A percentile compares a stretch with the other conserved stretches of the same genome.
Conservation (phyloP, 2,888 invertebrate species). For the Tachina fera region DNA sequence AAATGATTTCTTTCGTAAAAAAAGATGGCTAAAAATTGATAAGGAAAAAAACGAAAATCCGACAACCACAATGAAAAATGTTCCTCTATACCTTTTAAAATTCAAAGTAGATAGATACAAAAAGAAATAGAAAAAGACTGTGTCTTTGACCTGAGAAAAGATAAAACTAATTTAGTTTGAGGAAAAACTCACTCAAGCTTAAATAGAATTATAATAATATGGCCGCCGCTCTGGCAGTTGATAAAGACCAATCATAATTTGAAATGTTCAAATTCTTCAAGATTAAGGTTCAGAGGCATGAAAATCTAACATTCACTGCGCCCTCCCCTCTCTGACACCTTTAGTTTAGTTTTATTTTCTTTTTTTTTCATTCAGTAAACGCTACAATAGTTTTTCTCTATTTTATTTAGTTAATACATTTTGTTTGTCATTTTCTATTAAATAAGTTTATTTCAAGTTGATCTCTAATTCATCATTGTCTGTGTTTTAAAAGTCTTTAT, state of each 20-base stretch:
- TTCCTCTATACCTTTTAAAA: conserved; percentile 37
- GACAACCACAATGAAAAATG: conserved; percentile 34
- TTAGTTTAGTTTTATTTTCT: not conserved
- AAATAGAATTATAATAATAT: conserved; percentile 46
- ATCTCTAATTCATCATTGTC: conserved; percentile 68
- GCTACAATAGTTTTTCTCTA: conserved; percentile 56
- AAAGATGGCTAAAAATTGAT: conserved; percentile 68
- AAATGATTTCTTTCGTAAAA: conserved; percentile 57
- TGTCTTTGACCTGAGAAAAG: conserved; percentile 66
- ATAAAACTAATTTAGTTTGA: conserved; percentile 24
- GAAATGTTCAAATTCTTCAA: conserved; percentile 43
- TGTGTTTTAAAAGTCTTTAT: conserved; percentile 35
- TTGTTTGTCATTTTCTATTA: conserved; percentile 36
- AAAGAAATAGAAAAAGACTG: conserved; percentile 34
- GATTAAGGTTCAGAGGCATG: conserved; percentile 32
- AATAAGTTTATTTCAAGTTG: conserved; percentile 37
- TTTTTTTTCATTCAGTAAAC: not conserved
- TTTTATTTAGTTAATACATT: conserved; percentile 1
- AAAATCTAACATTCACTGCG: conserved; percentile 7
- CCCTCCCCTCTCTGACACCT: conserved; percentile 64
- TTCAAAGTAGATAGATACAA: conserved; percentile 28
- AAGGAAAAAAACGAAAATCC: conserved; percentile 32
- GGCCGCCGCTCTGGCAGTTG: conserved; percentile 24
- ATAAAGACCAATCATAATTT: conserved; percentile 69
- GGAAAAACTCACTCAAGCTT: conserved; percentile 65